Evolutionary conservation across 2,888 invertebrate genomes (phyloP).

Genomic region (Nemotelus nigrinus): DNA sequence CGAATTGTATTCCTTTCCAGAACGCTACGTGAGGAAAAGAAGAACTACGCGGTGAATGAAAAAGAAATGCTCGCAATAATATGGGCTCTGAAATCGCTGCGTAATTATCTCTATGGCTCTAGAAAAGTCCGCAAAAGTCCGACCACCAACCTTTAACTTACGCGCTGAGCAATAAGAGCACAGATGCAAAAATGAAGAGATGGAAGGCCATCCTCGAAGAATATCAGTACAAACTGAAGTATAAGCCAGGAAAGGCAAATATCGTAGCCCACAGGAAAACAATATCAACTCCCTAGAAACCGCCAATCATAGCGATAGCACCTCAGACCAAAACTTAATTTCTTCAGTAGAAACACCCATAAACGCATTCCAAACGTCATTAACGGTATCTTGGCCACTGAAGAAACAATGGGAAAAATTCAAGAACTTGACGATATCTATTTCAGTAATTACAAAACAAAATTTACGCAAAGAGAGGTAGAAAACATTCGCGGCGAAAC

Average conservation of each 20-base stretch:
- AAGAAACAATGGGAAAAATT: not conserved
- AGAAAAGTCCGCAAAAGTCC: not conserved
- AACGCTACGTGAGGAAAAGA: not conserved
- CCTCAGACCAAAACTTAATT: no score
- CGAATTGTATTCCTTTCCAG: not conserved
- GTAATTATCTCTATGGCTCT: conserved; percentile 1
- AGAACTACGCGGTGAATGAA: not conserved
- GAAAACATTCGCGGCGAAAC: no score
- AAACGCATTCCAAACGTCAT: conserved; percentile 3
- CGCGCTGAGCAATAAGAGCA: not conserved
- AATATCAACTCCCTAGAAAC: no score
- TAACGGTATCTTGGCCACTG: conserved; percentile 1
- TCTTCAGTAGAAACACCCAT: no score
- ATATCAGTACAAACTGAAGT: not conserved
- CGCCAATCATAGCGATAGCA: no score
- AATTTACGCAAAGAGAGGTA: no score
- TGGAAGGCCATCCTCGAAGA: not conserved
- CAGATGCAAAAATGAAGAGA: not conserved
- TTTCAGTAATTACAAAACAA: not conserved
- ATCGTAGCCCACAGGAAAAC: not conserved
- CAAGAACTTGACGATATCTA: not conserved
- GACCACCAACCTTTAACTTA: conserved; percentile 7
- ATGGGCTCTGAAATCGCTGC: not conserved
- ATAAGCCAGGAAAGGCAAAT: not conserved
- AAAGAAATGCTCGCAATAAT: conserved; percentile 7